A percentile compares a stretch with the other conserved stretches of the same genome.
phyloP scores from a whole-genome alignment of 2,888 invertebrate genomes.

The Torymus aiolomorphi region DNA sequence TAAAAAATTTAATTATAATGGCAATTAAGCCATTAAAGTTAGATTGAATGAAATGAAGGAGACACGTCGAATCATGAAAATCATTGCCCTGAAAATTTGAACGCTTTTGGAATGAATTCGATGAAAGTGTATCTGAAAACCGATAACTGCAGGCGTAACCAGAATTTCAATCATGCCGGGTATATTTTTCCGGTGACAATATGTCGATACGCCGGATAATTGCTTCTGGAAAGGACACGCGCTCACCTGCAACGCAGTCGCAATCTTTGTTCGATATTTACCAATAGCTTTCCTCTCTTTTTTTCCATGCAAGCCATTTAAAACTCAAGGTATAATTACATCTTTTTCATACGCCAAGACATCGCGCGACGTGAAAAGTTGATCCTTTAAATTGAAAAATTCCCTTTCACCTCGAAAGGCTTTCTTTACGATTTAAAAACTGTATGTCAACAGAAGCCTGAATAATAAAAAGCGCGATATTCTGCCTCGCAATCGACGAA shows the following conservation, averaged over 20 bases:
- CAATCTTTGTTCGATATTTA: conserved; percentile 34
- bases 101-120: conserved; percentile 8
- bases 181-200: conserved; percentile 46
- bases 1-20: too few relatives aligned
- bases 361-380: too few relatives aligned
- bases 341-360: too few relatives aligned
- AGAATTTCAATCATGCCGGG: conserved; percentile 45
- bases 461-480: too few relatives aligned
- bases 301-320: neutral
- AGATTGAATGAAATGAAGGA: too few relatives aligned
- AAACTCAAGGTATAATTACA: too few relatives aligned
- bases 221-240: conserved; percentile 46
- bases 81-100: conserved; percentile 2
- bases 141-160: conserved; percentile 37
- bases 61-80: neutral
- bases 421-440: too few relatives aligned
- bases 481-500: too few relatives aligned
- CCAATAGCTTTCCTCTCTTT: conserved; percentile 16
- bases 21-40: too few relatives aligned
- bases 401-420: too few relatives aligned
- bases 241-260: conserved; percentile 28
- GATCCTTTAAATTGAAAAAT: too few relatives aligned
- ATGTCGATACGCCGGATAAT: conserved; percentile 48
- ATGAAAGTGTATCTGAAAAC: conserved; percentile 37
- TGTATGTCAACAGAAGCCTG: too few relatives aligned